Evolutionary conservation across 2,113 vertebrate genomes (phyloP).

Genomic region (Rostratula benghalensis): DNA sequence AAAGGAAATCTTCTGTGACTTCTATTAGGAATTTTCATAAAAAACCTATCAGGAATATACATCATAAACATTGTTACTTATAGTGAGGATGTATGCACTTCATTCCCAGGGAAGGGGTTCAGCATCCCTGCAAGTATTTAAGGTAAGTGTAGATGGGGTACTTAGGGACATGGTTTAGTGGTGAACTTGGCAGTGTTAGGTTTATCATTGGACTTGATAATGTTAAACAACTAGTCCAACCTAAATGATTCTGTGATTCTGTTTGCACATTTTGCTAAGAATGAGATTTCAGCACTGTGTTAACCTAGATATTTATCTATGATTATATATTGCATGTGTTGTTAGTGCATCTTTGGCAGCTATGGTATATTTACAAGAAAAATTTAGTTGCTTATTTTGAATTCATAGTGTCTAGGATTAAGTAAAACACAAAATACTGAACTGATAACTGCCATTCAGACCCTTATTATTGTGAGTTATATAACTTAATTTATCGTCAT

Average conservation of each 20-base stretch:
- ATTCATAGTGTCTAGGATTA: background rate
- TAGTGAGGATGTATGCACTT: background rate
- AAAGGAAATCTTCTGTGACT: background rate
- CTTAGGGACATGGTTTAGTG: background rate
- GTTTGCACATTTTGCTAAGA: background rate
- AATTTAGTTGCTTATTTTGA: background rate
- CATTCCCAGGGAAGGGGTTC: background rate
- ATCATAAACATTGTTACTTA: background rate
- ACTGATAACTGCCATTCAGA: background rate
- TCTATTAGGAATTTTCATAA: background rate
- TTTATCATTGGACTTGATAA: background rate
- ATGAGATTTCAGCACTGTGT: background rate
- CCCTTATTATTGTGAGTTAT: background rate
- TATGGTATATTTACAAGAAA: background rate
- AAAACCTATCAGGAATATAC: background rate
- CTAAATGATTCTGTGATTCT: background rate
- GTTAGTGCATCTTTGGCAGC: background rate
- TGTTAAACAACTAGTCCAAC: no score
- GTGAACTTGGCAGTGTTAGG: background rate
- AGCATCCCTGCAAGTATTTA: background rate
- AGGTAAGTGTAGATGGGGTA: rapidly evolving
- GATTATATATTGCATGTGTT: background rate
- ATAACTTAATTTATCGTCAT: background rate
- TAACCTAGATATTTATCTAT: background rate
- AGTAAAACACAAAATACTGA: background rate